These are phyloP conservation scores for Bedellia somnulentella DNA, from an alignment of 2,888 invertebrate species.

Conservation along the genomic window DNA sequence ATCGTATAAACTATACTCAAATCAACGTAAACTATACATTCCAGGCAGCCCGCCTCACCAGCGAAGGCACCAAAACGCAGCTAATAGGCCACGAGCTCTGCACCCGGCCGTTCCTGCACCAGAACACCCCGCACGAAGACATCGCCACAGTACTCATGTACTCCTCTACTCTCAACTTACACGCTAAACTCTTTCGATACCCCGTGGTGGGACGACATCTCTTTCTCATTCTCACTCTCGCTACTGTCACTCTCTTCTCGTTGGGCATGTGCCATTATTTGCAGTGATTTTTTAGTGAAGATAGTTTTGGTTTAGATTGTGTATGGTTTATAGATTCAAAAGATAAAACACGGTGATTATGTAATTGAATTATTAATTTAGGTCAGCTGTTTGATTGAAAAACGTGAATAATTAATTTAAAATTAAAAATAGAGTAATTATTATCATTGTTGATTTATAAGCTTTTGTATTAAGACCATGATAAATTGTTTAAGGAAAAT, in stretches of 20 bases:
- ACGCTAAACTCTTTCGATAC: slow-evolving; percentile 72
- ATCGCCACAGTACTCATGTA: slow-evolving; percentile 76
- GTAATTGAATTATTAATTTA: too few species aligned
- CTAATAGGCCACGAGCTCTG: slow-evolving; percentile 77
- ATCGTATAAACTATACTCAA: too few species aligned
- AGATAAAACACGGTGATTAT: too few species aligned
- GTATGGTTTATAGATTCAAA: too few species aligned
- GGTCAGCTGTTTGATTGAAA: too few species aligned
- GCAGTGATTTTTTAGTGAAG: slow-evolving; percentile 20
- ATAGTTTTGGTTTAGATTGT: slow-evolving; percentile 6
- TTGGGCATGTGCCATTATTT: slow-evolving; percentile 73
- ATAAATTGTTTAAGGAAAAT: too few species aligned
- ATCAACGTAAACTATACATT: too few species aligned
- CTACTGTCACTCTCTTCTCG: slow-evolving; percentile 63
- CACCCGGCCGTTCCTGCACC: slow-evolving; percentile 78
- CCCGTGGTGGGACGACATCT: slow-evolving; percentile 73
- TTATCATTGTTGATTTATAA: too few species aligned
- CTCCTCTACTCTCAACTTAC: slow-evolving; percentile 73
- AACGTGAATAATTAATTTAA: too few species aligned
- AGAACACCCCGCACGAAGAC: slow-evolving; percentile 74
- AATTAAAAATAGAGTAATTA: too few species aligned
- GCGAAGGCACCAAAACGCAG: slow-evolving; percentile 71
- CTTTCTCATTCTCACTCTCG: slow-evolving; percentile 63
- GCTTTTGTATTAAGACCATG: too few species aligned
- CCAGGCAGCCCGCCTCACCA: slow-evolving; percentile 75